These are phyloP conservation scores for Neomorphus geoffroyi DNA, from an alignment of 2,797 vertebrate genomes.

Conservation along the genomic window DNA sequence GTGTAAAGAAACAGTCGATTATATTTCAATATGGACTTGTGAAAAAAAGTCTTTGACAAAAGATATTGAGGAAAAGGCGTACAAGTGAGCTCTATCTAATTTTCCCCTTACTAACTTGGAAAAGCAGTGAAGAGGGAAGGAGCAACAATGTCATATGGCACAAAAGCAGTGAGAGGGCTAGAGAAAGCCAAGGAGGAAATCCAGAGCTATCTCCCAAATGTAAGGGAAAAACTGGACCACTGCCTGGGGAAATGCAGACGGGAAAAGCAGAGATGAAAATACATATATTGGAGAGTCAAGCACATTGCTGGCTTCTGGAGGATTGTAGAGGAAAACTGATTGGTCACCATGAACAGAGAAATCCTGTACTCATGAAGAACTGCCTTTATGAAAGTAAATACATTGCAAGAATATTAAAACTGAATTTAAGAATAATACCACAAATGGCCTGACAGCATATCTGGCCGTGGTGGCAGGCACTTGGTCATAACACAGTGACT, in stretches of 20 bases:
- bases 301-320: not conserved
- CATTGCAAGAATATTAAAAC: not conserved
- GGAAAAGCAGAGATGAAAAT: not conserved
- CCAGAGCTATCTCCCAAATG: not conserved
- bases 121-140: not conserved
- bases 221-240: not conserved
- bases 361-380: not conserved
- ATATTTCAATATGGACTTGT: not conserved
- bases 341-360: not conserved
- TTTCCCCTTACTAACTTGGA: not conserved
- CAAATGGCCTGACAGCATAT: not conserved
- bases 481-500: not conserved
- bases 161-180: not conserved
- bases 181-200: not conserved
- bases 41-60: not conserved
- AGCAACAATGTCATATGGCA: not conserved
- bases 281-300: not conserved
- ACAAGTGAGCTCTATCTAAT: not conserved
- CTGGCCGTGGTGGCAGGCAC: not conserved
- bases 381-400: not conserved
- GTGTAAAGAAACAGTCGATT: not conserved
- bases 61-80: not conserved
- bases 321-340: not conserved
- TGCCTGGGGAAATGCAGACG: not conserved
- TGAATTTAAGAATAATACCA: not conserved